Percentiles rank a stretch among this genome's conserved stretches.
Evolutionary conservation across 2,797 vertebrate genomes (phyloP).

Genomic region (Zenarchopterus dispar): DNA sequence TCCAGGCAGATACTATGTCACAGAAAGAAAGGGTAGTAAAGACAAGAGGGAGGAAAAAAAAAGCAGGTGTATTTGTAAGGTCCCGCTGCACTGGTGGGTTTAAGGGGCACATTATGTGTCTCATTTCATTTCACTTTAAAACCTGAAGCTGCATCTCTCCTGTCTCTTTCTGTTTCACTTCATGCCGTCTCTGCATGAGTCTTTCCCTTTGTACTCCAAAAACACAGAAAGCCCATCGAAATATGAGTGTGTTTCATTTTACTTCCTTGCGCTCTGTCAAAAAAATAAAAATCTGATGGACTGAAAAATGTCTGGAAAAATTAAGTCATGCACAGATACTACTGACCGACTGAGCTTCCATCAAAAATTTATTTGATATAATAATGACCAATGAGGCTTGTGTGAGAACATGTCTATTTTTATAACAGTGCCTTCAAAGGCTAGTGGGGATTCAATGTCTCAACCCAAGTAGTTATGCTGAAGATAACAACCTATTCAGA

Average conservation of each 20-base stretch:
- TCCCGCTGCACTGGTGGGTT: constrained; percentile 50
- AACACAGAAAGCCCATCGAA: constrained; percentile 21
- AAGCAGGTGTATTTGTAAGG: constrained; percentile 62
- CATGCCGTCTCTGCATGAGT: constrained; percentile 30
- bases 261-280: constrained; percentile 3
- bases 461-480: constrained; percentile 13
- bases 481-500: constrained; percentile 20
- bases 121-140: constrained; percentile 59
- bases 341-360: too few species aligned
- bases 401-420: too few species aligned
- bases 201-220: constrained; percentile 28
- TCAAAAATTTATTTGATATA: too few species aligned
- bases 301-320: too few species aligned
- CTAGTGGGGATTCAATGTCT: constrained; percentile 9
- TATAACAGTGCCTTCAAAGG: not conserved
- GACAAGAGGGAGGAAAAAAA: constrained; percentile 38
- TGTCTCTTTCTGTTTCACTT: constrained; percentile 45
- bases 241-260: constrained; percentile 23
- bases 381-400: too few species aligned
- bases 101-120: constrained; percentile 61
- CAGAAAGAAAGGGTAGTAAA: constrained; percentile 50
- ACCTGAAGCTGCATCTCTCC: constrained; percentile 42
- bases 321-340: too few species aligned
- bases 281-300: not conserved
- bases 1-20: constrained; percentile 49